A percentile compares a stretch with the other conserved stretches of the same genome.
Conservation (phyloP, 2,113 vertebrate genomes). For the Charadrius vociferus region DNA sequence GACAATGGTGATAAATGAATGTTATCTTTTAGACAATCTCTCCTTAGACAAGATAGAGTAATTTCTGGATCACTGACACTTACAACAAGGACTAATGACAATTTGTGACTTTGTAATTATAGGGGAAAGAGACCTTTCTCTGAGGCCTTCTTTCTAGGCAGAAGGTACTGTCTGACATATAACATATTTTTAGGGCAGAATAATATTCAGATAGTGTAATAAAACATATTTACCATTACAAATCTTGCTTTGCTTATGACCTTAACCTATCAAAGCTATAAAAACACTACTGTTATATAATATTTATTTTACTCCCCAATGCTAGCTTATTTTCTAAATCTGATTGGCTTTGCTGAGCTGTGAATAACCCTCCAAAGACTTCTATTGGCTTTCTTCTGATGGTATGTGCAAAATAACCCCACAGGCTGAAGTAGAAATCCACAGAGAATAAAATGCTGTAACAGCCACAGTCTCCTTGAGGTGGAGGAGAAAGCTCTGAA, state of each 20-base stretch:
- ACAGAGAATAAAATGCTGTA: not conserved
- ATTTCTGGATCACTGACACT: not conserved
- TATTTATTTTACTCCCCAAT: not conserved
- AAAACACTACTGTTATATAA: not conserved
- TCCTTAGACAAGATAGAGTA: not conserved
- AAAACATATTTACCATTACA: not conserved
- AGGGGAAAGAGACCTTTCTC: not conserved
- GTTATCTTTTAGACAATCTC: not conserved
- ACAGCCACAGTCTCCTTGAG: not conserved
- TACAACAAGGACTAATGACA: not conserved
- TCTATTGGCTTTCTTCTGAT: not conserved
- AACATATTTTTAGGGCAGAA: not conserved
- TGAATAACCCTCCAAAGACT: not conserved
- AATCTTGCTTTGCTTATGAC: not conserved
- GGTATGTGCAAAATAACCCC: not conserved
- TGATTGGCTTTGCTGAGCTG: not conserved
- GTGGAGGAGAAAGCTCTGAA: not conserved
- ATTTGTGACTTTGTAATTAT: not conserved
- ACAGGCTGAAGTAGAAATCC: not conserved
- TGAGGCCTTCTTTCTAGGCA: not conserved
- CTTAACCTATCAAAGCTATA: not conserved
- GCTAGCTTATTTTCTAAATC: not conserved
- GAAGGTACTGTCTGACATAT: not conserved
- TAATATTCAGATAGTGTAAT: not conserved
- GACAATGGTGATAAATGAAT: not conserved